phyloP scores from a whole-genome alignment of 2,797 vertebrate genomes.

The Gymnocypris eckloni region DNA sequence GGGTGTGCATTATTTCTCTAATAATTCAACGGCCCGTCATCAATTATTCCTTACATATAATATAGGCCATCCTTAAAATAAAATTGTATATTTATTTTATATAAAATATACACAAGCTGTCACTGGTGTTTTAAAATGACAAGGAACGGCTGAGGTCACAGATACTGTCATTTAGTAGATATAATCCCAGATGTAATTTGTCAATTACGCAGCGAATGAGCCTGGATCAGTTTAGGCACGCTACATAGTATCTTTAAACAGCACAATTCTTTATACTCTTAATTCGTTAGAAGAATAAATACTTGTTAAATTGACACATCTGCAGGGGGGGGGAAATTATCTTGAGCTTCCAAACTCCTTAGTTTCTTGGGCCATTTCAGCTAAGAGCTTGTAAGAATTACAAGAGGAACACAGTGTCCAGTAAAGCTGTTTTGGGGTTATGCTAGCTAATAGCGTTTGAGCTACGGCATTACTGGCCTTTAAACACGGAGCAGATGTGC shows the following conservation, averaged over 20 bases:
- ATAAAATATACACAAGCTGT: neutral
- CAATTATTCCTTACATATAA: no score
- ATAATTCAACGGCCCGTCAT: no score
- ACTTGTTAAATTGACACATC: neutral
- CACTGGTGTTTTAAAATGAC: conserved; percentile 4
- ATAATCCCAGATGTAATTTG: conserved; percentile 23
- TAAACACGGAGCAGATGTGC: conserved; percentile 99
- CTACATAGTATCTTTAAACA: neutral
- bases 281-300: neutral
- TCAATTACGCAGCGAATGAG: neutral
- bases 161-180: conserved; percentile 13
- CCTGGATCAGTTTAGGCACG: neutral
- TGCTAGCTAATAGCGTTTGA: conserved; percentile 91
- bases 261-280: neutral
- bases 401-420: conserved; percentile 74
- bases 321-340: neutral
- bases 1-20: no score
- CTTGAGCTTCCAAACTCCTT: conserved; percentile 59
- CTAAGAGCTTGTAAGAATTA: conserved; percentile 76
- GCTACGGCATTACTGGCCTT: conserved; percentile 94
- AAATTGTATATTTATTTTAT: neutral
- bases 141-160: neutral
- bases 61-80: neutral
- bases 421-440: conserved; percentile 84
- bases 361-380: conserved; percentile 67